Percentiles rank a stretch among this genome's conserved stretches.
phyloP scores from a whole-genome alignment of 1,140 invertebrate species.

The Rhagoletis pomonella region DNA sequence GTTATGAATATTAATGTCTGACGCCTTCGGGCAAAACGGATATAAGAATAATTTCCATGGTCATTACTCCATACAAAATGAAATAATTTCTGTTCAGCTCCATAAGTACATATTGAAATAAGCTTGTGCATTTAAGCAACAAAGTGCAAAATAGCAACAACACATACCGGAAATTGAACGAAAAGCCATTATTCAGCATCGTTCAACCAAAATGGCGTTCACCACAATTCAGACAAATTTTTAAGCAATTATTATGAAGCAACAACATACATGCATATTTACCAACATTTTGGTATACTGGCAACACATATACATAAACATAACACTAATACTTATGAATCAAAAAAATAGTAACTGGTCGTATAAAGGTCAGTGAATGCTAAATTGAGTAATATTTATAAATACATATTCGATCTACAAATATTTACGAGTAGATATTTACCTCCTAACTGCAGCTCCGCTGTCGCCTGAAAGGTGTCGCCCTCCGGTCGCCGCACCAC shows the following conservation, averaged over 20 bases:
- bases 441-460: conserved; percentile 88
- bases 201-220: not conserved
- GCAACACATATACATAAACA: not conserved
- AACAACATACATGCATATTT: not conserved
- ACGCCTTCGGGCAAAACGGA: not conserved
- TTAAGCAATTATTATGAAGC: not conserved
- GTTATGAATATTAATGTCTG: not conserved
- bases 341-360: too few species aligned
- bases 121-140: not conserved
- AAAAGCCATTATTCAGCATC: not conserved
- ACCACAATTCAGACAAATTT: conserved; percentile 25
- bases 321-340: too few species aligned
- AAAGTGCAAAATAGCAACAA: not conserved
- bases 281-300: not conserved
- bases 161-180: conserved; percentile 36
- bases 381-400: not conserved
- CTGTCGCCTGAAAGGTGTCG: conserved; percentile 86
- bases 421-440: conserved; percentile 53
- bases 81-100: conserved; percentile 26
- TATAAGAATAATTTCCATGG: conserved; percentile 34
- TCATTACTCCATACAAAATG: conserved; percentile 35
- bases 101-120: not conserved
- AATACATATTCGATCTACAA: too few species aligned
- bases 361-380: not conserved
- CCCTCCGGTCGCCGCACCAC: conserved; percentile 84